Base-by-base conservation (phyloP, 2,888 invertebrate genomes). In the Scaptomyza cyrtandrae region DNA sequence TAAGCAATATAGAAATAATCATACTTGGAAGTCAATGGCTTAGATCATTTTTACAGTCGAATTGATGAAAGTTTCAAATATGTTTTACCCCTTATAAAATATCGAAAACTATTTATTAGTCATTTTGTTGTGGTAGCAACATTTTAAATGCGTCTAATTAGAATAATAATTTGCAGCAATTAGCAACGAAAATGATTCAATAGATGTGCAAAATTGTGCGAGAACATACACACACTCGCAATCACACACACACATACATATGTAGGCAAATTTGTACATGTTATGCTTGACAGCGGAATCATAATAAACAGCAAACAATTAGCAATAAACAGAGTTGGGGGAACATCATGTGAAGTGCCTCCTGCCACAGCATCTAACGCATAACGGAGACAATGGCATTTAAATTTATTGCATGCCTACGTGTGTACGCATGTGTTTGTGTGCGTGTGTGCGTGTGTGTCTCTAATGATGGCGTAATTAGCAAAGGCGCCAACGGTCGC, bases 381-480 rank as follows among this genome's bases (percentile, higher is more conserved):
- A 64, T 61, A 68, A 64, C 63, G 61, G 58, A 66, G 75, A 68
- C 74, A 74, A 64, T 75, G 67, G 59, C 62, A 69, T 75, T 71
- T 65, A 54, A 73, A 76, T 78, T 75, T 76, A 77, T 75, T 75
- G 68, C 74, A 69, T 56, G 58, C 50, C 70, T 29, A 27, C 49
- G 62, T 57, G 35, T 43, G 55, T 43, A 39, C 55, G 50, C 37
- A 60, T 46, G 31, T 33, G 59, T 33, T 37, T 56, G 16, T 45
- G 37, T 10, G 44, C 37, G 29, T 44, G 55, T 48, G 41, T 65
- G 50, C 55, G 54, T 58, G 49, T 56, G 71, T 61, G 46, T 54
- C 73, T 68, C 75, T 88, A 88, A 89, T 89, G 88, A 89, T 83
- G 84, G 74, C 89, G 89, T 89, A 89, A 89, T 89, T 89, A 89